phyloP scores from a whole-genome alignment of 1,140 invertebrate genomes.

The Eumaeus atala region DNA sequence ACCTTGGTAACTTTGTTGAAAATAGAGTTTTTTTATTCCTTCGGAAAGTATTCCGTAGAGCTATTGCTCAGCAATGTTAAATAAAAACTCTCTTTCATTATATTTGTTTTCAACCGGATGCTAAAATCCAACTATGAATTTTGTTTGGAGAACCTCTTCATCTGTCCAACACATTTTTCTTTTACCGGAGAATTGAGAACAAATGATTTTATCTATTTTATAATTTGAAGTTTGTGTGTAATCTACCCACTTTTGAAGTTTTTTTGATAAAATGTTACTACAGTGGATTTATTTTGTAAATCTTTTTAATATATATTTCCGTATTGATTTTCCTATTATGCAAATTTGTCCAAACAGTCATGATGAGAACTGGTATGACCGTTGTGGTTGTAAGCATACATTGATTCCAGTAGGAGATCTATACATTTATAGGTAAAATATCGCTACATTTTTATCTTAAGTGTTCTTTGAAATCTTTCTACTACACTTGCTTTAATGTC shows the following conservation, averaged over 20 bases:
- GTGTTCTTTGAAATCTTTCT: conserved; percentile 60
- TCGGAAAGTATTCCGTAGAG: conserved; percentile 35
- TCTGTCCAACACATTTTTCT: conserved; percentile 35
- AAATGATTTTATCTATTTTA: conserved; percentile 37
- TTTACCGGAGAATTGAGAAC: conserved; percentile 21
- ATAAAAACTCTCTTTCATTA: conserved; percentile 29
- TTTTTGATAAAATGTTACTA: conserved; percentile 31
- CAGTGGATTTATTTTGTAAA: conserved; percentile 33
- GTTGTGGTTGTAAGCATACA: conserved; percentile 38
- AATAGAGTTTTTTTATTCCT: conserved; percentile 34
- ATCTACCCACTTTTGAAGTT: conserved; percentile 28
- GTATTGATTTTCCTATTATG: conserved; percentile 17
- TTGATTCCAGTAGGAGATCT: conserved; percentile 46
- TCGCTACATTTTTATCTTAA: conserved; percentile 56
- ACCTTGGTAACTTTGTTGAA: conserved; percentile 39
- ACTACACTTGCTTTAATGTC: conserved; percentile 54
- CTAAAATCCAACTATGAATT: conserved; percentile 14
- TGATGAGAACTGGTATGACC: conserved; percentile 28
- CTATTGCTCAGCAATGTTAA: conserved; percentile 35
- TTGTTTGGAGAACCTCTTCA: conserved; percentile 36
- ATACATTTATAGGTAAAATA: conserved; percentile 56
- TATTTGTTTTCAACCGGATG: conserved; percentile 13
- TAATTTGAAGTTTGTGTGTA: conserved; percentile 15
- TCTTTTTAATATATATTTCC: conserved; percentile 28
- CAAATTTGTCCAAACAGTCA: conserved; percentile 37